Evolutionary conservation across 2,888 invertebrate genomes (phyloP).

Genomic region (Sesia bembeciformis): DNA sequence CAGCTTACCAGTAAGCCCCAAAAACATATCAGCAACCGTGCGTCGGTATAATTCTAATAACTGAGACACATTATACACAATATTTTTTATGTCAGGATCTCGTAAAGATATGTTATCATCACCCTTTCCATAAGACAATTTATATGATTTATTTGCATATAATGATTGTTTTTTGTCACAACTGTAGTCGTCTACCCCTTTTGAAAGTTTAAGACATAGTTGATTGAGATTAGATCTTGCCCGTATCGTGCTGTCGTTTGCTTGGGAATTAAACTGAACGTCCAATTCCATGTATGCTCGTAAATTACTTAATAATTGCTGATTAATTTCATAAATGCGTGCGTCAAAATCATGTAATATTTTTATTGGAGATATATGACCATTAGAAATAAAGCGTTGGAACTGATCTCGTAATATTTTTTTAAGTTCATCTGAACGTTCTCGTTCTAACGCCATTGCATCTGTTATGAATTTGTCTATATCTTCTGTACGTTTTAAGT

Average conservation of each 20-base stretch:
- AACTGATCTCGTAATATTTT: slow-evolving; percentile 40
- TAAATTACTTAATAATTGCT: slow-evolving; percentile 50
- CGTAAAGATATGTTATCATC: not conserved
- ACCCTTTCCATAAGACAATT: not conserved
- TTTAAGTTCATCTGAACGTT: slow-evolving; percentile 40
- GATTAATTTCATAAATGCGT: slow-evolving; percentile 47
- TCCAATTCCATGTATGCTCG: slow-evolving; percentile 46
- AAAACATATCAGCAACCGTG: slow-evolving; percentile 30
- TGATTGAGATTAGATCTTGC: slow-evolving; percentile 41
- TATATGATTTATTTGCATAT: slow-evolving; percentile 10
- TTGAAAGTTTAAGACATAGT: slow-evolving; percentile 26
- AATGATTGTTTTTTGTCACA: slow-evolving; percentile 12
- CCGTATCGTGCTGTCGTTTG: slow-evolving; percentile 27
- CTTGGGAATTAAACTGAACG: slow-evolving; percentile 32
- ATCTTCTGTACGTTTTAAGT: slow-evolving; percentile 23
- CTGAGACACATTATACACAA: slow-evolving; percentile 13
- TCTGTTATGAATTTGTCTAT: slow-evolving; percentile 34
- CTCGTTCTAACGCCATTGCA: slow-evolving; percentile 34
- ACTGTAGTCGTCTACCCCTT: slow-evolving; percentile 11
- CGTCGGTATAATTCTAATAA: slow-evolving; percentile 37
- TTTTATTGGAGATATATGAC: slow-evolving; percentile 36
- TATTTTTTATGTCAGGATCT: not conserved
- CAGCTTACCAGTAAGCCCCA: slow-evolving; percentile 30
- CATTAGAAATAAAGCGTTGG: slow-evolving; percentile 34
- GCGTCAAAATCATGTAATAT: slow-evolving; percentile 51